Evolutionary conservation across 2,797 vertebrate species (phyloP), one percentile per base, ranked within the genome.

Genomic region (Melanotaenia parkinsoni): DNA sequence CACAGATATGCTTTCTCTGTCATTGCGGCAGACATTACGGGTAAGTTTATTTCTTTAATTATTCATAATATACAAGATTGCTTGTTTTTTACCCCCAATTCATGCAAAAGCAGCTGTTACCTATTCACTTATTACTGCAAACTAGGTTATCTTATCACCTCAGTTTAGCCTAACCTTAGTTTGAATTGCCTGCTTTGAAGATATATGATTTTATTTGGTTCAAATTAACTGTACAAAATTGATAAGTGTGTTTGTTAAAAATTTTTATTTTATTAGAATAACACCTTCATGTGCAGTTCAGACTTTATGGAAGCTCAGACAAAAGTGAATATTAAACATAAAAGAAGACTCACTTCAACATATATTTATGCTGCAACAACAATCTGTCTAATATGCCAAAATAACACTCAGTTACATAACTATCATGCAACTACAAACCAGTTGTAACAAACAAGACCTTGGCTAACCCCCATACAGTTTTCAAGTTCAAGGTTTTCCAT

Each of bases 401-500:
- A 76, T 82, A 81, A 74, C 53, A 81, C 54, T 22, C 28, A 56
- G 71, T 89, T 90, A 67, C 20, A 22, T 45, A 90, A 89, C 80
- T 76, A 67, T 80, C 76, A 81, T 70, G 76, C 77, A 69, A 81
- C 60, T 59, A 68, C 81, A 81, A 60, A 78, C 82, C 82, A 77
- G 64, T 60, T 83, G 80, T 71, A 77, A 79, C 84, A 88, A 88
- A 86, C 80, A 84, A 66, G 58, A 70, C 58, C 68, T 63, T 82
- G 63, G 18, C 28, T 51, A 58, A 54, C 68, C 58, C 63, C 63
- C 50, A 51, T 58, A 66, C 43, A 74, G 61, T 74, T 85, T 90
- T 83, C 82, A 85, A 79, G 83, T 85, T 67, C 69, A 85, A 85
- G 79, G 81, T 86, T 88, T 88, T 77, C 74, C 66, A 40, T 71